phyloP scores from a whole-genome alignment of 2,888 invertebrate genomes.

The Tenodera sinensis region DNA sequence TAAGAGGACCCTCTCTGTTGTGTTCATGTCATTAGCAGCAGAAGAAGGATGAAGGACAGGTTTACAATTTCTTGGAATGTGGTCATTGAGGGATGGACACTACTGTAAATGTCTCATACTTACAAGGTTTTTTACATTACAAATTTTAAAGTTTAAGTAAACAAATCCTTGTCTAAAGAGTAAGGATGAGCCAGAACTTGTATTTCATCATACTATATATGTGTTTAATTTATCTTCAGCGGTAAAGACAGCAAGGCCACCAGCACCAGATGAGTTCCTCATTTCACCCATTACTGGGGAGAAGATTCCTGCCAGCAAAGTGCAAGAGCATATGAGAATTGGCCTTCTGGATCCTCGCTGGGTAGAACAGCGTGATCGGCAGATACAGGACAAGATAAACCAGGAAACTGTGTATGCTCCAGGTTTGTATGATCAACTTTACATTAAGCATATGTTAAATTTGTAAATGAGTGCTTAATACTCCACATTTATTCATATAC shows the following conservation, averaged over 20 bases:
- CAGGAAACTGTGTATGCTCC: conserved; percentile 81
- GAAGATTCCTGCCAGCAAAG: conserved; percentile 93
- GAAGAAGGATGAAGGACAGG: too few relatives aligned
- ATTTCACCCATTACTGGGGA: conserved; percentile 99
- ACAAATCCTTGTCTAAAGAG: neutral
- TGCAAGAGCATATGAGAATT: conserved; percentile 97
- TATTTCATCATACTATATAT: neutral
- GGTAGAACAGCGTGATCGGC: conserved; percentile 95
- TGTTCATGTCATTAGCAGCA: too few relatives aligned
- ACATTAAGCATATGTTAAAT: too few relatives aligned
- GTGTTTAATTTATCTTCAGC: conserved; percentile 38
- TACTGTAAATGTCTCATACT: neutral
- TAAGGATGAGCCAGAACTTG: neutral
- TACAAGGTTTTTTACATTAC: neutral
- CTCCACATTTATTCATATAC: too few relatives aligned
- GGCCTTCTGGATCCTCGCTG: conserved; percentile 94
- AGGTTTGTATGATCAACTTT: conserved; percentile 40
- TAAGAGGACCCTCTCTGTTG: too few relatives aligned
- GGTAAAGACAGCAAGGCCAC: conserved; percentile 57
- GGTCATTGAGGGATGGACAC: too few relatives aligned
- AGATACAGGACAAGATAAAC: conserved; percentile 88
- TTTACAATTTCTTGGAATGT: too few relatives aligned
- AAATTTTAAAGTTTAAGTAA: neutral
- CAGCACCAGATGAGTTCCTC: conserved; percentile 80
- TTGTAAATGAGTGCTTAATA: too few relatives aligned